Conservation (phyloP, 2,888 invertebrate genomes). For the Hirtodrosophila histrioides region DNA sequence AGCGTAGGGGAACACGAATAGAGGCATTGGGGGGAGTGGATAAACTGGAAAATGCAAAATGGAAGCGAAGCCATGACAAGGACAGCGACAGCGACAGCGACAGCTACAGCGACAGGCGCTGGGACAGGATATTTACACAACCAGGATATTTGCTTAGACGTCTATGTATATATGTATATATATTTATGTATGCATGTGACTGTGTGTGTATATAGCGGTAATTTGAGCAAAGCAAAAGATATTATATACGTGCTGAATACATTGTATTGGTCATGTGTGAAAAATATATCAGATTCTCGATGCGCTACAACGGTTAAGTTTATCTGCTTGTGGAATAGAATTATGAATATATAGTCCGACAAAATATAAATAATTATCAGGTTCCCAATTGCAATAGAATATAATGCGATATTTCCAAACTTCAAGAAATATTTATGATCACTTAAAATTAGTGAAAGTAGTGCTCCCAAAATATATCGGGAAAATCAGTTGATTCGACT, state of each 20-base stretch:
- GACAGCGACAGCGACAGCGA: constrained; percentile 30
- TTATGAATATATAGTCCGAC: not conserved
- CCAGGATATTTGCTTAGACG: constrained; percentile 68
- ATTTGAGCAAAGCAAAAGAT: constrained; percentile 62
- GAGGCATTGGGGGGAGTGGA: not conserved
- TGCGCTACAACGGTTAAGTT: constrained; percentile 56
- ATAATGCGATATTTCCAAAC: constrained; percentile 9
- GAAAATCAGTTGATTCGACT: too few species aligned
- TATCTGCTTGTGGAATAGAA: constrained; percentile 36
- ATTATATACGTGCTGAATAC: constrained; percentile 44
- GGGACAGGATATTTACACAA: constrained; percentile 71
- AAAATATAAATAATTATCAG: constrained; percentile 9
- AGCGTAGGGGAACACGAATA: not conserved
- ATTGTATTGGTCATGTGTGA: constrained; percentile 45
- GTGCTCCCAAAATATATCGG: not conserved
- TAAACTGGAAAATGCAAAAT: constrained; percentile 72
- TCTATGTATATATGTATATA: constrained; percentile 23
- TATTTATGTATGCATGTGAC: constrained; percentile 4
- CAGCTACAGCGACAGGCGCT: constrained; percentile 21
- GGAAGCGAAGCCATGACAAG: constrained; percentile 60
- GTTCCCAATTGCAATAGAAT: constrained; percentile 11
- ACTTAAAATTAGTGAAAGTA: not conserved
- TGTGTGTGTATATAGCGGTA: constrained; percentile 46
- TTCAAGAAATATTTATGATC: not conserved
- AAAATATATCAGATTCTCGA: constrained; percentile 47